These are phyloP conservation scores for Nemopilema nomurai DNA, from an alignment of 30 jellyfish, hydroid and myxozoan species.

Conservation along the genomic window DNA sequence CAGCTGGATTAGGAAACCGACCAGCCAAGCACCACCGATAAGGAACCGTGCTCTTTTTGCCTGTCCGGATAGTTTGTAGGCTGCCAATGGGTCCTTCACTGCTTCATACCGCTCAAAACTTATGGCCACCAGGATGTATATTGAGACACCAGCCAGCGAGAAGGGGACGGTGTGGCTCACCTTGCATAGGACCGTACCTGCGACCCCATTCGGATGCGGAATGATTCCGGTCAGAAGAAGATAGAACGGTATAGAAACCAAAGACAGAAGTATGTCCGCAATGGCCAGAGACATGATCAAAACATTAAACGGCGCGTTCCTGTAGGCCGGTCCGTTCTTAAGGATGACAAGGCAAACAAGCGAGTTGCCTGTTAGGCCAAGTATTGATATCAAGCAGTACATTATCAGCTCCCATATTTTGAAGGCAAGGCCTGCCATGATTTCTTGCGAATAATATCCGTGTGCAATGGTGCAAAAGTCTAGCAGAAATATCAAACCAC, in stretches of 20 bases:
- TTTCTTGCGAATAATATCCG: neutral
- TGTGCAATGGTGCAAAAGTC: too few relatives aligned
- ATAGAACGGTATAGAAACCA: conserved; percentile 49
- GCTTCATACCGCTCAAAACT: conserved; percentile 67
- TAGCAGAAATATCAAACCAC: too few relatives aligned
- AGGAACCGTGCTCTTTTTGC: neutral
- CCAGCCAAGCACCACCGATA: conserved; percentile 20
- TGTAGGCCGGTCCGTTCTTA: conserved; percentile 12
- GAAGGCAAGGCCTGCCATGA: neutral
- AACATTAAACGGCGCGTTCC: conserved; percentile 55
- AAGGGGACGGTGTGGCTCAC: conserved; percentile 60
- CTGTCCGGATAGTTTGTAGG: neutral
- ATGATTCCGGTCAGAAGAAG: conserved; percentile 22
- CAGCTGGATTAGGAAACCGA: conserved; percentile 14
- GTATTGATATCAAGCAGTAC: conserved; percentile 34
- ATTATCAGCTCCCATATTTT: conserved; percentile 48
- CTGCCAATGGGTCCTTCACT: conserved; percentile 36
- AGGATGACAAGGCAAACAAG: conserved; percentile 48
- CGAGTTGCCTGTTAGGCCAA: conserved; percentile 58
- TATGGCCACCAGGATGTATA: conserved; percentile 53
- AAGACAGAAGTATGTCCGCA: conserved; percentile 30
- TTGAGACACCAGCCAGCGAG: conserved; percentile 58
- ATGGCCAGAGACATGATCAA: conserved; percentile 44
- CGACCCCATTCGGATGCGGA: neutral
- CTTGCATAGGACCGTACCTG: neutral